Evolutionary conservation across 2,113 vertebrate genomes (phyloP), one percentile per base, ranked within the genome.

Genomic region (Callionymus lyra): DNA sequence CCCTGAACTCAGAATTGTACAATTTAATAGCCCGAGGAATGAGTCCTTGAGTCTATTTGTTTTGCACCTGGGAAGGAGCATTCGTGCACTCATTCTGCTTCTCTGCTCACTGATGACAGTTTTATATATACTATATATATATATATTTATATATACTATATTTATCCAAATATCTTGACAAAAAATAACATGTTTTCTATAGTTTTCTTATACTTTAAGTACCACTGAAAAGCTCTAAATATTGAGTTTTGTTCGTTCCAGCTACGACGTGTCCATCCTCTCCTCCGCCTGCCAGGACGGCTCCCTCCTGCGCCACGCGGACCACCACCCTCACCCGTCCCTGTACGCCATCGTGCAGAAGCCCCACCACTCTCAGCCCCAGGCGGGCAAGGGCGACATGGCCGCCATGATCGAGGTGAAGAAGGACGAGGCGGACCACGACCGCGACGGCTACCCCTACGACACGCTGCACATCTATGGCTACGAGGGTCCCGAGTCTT

Each of bases 401-500:
- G 92, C 90, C 1, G 76, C 84, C 0, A 91, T 99, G 93, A 96
- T 99, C 10, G 88, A 91, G 63, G 85, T 84, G 64, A 98, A 97
- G 82, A 98, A 98, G 67, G 90, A 88, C 0, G 93, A 97, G 58
- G 95, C 95, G 0, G 94, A 99, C 72, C 89, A 89, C 0, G 94
- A 99, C 64, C 74, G 88, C 2, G 89, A 90, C 4, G 76, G 89
- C 9, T 80, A 89, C 16, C 94, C 94, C 0, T 98, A 93, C 0
- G 95, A 99, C 79, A 97, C 92, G 0, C 85, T 98, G 37, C 94
- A 97, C 79, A 89, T 99, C 71, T 99, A 93, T 0, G 94, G 90
- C 72, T 97, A 89, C 0, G 95, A 99, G 77, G 95, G 94, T 0
- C 63, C 90, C 0, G 77, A 92, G 63, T 99, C 95, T 34, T 79